Conservation (phyloP, 2,797 vertebrate genomes). For the Petrocephalus sullivani region DNA sequence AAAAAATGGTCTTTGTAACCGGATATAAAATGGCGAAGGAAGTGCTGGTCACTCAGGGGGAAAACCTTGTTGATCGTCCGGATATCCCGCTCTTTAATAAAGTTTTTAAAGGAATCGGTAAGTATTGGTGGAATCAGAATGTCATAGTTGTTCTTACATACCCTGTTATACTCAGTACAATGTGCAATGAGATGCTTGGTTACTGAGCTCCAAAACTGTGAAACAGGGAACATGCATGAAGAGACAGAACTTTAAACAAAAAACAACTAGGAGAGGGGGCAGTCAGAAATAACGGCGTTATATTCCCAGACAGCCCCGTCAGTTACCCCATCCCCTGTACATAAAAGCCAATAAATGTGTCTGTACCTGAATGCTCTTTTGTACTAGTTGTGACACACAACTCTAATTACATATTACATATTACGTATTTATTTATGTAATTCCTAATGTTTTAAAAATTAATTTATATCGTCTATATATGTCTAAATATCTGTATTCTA, state of each 20-base stretch:
- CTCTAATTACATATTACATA: too few species aligned
- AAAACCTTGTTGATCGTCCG: conserved; percentile 37
- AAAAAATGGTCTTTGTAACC: conserved; percentile 21
- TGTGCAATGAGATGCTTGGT: not conserved
- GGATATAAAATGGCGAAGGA: conserved; percentile 33
- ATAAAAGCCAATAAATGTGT: too few species aligned
- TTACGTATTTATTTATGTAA: too few species aligned
- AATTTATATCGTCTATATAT: too few species aligned
- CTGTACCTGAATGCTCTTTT: too few species aligned
- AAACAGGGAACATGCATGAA: not conserved
- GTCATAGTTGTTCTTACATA: not conserved
- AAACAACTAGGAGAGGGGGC: not conserved
- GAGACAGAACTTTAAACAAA: not conserved
- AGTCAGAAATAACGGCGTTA: not conserved
- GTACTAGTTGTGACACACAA: too few species aligned
- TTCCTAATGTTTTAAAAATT: too few species aligned
- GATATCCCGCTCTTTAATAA: not conserved
- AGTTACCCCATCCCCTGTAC: too few species aligned
- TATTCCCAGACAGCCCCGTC: not conserved
- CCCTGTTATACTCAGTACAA: not conserved
- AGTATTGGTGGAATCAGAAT: not conserved
- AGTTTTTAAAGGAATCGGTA: conserved; percentile 15
- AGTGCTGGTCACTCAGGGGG: conserved; percentile 20
- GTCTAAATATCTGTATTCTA: too few species aligned
- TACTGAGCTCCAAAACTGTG: not conserved